Evolutionary conservation across 2,888 invertebrate species (phyloP).

Genomic region (Furcula furcula): DNA sequence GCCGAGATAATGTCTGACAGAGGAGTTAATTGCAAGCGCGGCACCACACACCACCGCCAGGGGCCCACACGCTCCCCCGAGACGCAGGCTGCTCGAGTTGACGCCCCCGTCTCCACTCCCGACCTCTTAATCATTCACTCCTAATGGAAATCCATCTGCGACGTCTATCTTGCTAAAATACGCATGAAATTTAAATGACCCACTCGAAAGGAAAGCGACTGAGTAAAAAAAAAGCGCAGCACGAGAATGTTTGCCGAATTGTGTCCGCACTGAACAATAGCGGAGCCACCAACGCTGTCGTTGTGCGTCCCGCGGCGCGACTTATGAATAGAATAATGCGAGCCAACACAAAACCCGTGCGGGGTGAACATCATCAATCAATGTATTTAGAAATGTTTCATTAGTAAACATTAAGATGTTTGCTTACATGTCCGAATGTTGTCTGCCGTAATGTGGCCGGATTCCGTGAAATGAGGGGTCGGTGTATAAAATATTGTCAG

Average conservation of each 20-base stretch:
- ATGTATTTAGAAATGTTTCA: conserved; percentile 78
- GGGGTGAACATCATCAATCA: conserved; percentile 72
- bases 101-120: conserved; percentile 38
- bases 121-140: conserved; percentile 74
- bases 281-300: conserved; percentile 73
- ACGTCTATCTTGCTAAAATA: conserved; percentile 55
- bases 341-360: conserved; percentile 70
- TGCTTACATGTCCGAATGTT: conserved; percentile 78
- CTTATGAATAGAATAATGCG: conserved; percentile 75
- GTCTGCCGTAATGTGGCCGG: conserved; percentile 58
- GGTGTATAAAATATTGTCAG: conserved; percentile 62
- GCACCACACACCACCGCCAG: conserved; percentile 62
- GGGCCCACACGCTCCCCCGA: conserved; percentile 52
- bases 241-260: conserved; percentile 67
- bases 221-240: conserved; percentile 46
- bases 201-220: conserved; percentile 46
- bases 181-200: conserved; percentile 76
- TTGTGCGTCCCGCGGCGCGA: conserved; percentile 65
- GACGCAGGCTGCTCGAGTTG: conserved; percentile 20
- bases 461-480: conserved; percentile 71
- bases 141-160: conserved; percentile 70
- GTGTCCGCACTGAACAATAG: conserved; percentile 64
- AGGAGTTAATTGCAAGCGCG: conserved; percentile 76
- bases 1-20: conserved; percentile 68
- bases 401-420: conserved; percentile 82